A percentile compares a stretch with the other conserved stretches of the same genome.
phyloP scores from a whole-genome alignment of 2,888 invertebrate genomes.

The Nasonovia ribisnigri region DNA sequence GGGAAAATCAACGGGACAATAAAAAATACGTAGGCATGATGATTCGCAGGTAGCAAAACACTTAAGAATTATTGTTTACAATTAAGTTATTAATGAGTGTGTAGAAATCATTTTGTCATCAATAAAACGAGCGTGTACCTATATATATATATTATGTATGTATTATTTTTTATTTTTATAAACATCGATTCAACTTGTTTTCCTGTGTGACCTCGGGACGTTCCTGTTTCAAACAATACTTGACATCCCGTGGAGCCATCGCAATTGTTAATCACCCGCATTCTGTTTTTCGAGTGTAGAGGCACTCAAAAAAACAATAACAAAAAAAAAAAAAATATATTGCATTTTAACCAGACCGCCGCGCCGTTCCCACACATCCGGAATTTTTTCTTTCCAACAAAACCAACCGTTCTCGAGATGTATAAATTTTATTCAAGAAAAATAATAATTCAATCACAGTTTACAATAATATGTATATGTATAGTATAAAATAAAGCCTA shows the following conservation, averaged over 20 bases:
- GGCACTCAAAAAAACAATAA: slow-evolving; percentile 58
- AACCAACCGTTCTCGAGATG: slow-evolving; percentile 28
- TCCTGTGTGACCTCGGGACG: slow-evolving; percentile 56
- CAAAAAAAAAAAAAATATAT: slow-evolving; percentile 58
- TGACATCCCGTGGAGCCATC: slow-evolving; percentile 62
- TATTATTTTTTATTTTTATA: slow-evolving; percentile 11
- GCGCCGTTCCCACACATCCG: slow-evolving; percentile 58
- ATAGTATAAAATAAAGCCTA: background rate
- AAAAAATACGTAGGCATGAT: too few relatives aligned
- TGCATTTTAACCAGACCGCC: slow-evolving; percentile 28
- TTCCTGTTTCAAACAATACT: slow-evolving; percentile 59
- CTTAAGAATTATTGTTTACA: too few relatives aligned
- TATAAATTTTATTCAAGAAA: slow-evolving; percentile 45
- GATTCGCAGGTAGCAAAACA: too few relatives aligned
- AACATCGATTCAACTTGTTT: slow-evolving; percentile 47
- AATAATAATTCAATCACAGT: slow-evolving; percentile 53
- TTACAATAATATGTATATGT: background rate
- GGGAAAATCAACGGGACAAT: too few relatives aligned
- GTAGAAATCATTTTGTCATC: background rate
- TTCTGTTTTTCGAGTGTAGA: slow-evolving; percentile 50
- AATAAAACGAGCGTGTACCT: background rate
- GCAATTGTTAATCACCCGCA: slow-evolving; percentile 62
- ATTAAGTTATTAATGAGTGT: background rate
- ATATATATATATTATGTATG: too few relatives aligned
- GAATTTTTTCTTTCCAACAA: slow-evolving; percentile 37